These are phyloP conservation scores for Garrulus glandarius DNA, from an alignment of 2,797 vertebrate species.

Conservation along the genomic window DNA sequence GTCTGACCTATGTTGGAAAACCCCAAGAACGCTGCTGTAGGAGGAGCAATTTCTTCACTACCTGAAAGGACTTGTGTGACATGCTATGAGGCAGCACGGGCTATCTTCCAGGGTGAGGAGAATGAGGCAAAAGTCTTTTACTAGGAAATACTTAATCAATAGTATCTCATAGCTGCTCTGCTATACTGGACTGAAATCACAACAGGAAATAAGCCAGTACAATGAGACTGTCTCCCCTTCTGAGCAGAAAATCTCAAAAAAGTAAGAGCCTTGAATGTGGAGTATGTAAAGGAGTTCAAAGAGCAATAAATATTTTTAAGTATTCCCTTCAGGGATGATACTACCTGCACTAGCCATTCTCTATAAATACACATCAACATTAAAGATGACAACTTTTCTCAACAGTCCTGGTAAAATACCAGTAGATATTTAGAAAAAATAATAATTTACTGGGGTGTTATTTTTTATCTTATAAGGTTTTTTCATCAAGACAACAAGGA, in stretches of 20 bases:
- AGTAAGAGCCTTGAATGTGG: background rate
- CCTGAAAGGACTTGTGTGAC: background rate
- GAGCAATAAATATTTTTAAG: background rate
- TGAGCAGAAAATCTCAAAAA: background rate
- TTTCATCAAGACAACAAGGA: background rate
- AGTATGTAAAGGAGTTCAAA: background rate
- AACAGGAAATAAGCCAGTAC: background rate
- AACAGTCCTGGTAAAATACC: background rate
- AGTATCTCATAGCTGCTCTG: background rate
- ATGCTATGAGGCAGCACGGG: accelerated
- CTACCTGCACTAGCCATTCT: background rate
- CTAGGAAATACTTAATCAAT: background rate
- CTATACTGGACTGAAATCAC: background rate
- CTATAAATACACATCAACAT: background rate
- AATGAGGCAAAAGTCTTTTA: background rate
- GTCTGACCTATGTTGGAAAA: background rate
- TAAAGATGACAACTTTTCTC: background rate
- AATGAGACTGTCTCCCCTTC: background rate
- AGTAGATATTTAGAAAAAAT: background rate
- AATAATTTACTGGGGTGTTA: background rate
- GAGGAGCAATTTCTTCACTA: background rate
- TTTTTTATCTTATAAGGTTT: background rate
- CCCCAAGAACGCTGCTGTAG: accelerated
- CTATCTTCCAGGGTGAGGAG: background rate
- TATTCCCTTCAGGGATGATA: background rate